Evolutionary conservation across 2,113 vertebrate species (phyloP).

Genomic region (Paramormyrops kingsleyae): DNA sequence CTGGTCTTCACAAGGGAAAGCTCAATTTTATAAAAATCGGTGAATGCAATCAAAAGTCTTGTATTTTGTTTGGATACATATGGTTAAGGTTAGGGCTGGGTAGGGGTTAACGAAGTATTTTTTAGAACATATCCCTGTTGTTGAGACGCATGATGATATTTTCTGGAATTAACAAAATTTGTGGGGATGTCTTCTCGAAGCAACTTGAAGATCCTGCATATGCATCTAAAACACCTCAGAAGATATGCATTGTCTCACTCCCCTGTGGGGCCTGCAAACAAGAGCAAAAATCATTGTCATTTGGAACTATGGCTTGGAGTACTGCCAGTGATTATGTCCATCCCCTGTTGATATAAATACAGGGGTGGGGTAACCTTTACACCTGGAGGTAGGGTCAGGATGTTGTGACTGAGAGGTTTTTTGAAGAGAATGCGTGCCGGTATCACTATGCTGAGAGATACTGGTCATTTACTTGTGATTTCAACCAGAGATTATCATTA

Average conservation of each 20-base stretch:
- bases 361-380: background rate
- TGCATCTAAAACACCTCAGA: background rate
- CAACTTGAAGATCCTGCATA: background rate
- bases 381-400: background rate
- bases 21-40: too few relatives aligned
- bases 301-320: background rate
- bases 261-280: background rate
- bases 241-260: background rate
- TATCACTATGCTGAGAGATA: background rate
- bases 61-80: too few relatives aligned
- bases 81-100: too few relatives aligned
- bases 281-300: background rate
- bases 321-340: background rate
- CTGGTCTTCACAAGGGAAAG: too few relatives aligned
- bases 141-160: background rate
- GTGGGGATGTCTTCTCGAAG: background rate
- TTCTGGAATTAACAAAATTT: background rate
- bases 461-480: background rate
- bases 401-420: background rate
- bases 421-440: background rate
- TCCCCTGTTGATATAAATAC: background rate
- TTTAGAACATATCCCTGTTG: background rate
- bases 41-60: too few relatives aligned
- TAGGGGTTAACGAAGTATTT: background rate
- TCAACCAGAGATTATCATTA: background rate